Percentiles rank a stretch among this genome's conserved stretches.
phyloP scores from a whole-genome alignment of 2,113 vertebrate species.

The Gobiocypris rarus region DNA sequence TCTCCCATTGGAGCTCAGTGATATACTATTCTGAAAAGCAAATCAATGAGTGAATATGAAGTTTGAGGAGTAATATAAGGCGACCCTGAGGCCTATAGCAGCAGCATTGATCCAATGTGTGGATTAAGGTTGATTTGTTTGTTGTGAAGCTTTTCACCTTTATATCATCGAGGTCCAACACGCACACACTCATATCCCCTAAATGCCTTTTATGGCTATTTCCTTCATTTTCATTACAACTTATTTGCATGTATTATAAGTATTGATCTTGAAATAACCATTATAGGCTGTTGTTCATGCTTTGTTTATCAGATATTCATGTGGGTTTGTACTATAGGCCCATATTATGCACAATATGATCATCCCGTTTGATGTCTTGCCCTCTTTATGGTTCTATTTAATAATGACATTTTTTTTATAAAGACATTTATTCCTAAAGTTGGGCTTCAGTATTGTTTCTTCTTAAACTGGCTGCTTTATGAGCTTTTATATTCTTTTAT shows the following conservation, averaged over 20 bases:
- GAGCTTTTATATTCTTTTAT: neutral
- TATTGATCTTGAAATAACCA: neutral
- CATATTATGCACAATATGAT: neutral
- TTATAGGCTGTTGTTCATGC: neutral
- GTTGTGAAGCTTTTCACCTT: slow-evolving; percentile 64
- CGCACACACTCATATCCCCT: neutral
- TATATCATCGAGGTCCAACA: slow-evolving; percentile 45
- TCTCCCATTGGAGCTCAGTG: slow-evolving; percentile 96
- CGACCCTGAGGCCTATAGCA: slow-evolving; percentile 79
- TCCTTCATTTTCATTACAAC: neutral
- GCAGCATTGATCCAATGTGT: slow-evolving; percentile 78
- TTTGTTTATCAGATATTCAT: slow-evolving; percentile 15
- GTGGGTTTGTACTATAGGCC: neutral
- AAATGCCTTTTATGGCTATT: slow-evolving; percentile 23
- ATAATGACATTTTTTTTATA: slow-evolving; percentile 1
- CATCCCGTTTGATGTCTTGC: neutral
- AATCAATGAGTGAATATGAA: slow-evolving; percentile 99
- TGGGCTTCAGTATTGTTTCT: neutral
- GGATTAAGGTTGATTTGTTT: slow-evolving; percentile 76
- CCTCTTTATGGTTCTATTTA: neutral
- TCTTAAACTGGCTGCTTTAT: neutral
- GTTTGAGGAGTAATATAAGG: slow-evolving; percentile 92
- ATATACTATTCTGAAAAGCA: slow-evolving; percentile 96
- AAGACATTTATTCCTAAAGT: neutral
- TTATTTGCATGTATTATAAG: slow-evolving; percentile 24